Evolutionary conservation across 2,888 invertebrate species (phyloP).

Genomic region (Chloroclystis v-ata): DNA sequence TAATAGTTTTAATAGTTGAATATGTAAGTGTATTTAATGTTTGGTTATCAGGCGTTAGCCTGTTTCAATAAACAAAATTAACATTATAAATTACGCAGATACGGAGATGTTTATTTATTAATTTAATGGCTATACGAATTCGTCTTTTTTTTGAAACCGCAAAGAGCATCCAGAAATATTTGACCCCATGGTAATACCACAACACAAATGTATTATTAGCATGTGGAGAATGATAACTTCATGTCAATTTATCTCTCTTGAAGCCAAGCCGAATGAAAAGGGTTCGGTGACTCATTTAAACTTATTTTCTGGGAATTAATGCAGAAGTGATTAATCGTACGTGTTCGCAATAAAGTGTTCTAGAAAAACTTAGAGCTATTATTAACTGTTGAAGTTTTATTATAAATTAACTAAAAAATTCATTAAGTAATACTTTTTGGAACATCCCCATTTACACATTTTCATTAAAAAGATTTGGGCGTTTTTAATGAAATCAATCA

Average conservation of each 20-base stretch:
- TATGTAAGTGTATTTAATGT: too few relatives aligned
- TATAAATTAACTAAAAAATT: too few relatives aligned
- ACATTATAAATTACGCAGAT: not conserved
- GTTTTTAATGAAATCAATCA: too few relatives aligned
- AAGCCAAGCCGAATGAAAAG: slow-evolving; percentile 35
- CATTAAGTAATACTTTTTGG: too few relatives aligned
- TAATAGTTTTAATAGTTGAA: too few relatives aligned
- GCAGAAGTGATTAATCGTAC: slow-evolving; percentile 11
- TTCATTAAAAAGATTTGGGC: too few relatives aligned
- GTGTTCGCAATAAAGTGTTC: not conserved
- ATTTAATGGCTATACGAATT: not conserved
- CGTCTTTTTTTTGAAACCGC: not conserved
- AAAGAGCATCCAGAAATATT: slow-evolving; percentile 12
- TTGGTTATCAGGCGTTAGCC: too few relatives aligned
- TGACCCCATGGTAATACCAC: slow-evolving; percentile 10
- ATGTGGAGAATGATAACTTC: slow-evolving; percentile 25
- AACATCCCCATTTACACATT: too few relatives aligned
- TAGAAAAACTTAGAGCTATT: too few relatives aligned
- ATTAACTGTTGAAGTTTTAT: too few relatives aligned
- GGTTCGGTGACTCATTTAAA: slow-evolving; percentile 34
- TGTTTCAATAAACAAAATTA: too few relatives aligned
- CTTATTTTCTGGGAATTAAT: slow-evolving; percentile 19
- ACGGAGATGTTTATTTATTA: not conserved
- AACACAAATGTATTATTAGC: slow-evolving; percentile 8
- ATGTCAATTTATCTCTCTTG: slow-evolving; percentile 30